Conservation (phyloP, 2,113 vertebrate species). For the Microcebus ravelobensis region DNA sequence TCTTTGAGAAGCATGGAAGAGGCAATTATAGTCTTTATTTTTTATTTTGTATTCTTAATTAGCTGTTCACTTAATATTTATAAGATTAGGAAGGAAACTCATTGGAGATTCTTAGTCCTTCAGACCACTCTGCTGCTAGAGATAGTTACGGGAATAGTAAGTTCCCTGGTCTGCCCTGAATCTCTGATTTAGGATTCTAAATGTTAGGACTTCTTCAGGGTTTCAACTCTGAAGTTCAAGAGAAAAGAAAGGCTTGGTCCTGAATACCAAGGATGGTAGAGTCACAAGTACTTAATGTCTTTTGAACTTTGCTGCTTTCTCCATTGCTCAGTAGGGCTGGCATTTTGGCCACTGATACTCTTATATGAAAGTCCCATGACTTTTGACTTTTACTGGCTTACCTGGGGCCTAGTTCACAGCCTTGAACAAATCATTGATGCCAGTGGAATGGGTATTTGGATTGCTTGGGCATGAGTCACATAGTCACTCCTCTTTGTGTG, state of each 20-base stretch:
- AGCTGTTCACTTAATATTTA: not conserved
- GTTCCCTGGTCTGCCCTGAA: not conserved
- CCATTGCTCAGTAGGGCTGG: not conserved
- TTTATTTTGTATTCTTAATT: conserved; percentile 5
- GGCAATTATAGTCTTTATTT: not conserved
- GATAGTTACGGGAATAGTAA: not conserved
- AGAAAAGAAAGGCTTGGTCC: not conserved
- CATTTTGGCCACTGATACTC: not conserved
- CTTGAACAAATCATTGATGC: not conserved
- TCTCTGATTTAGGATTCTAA: not conserved
- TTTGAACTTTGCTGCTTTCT: not conserved
- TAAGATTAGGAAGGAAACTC: not conserved
- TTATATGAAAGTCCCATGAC: not conserved
- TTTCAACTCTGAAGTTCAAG: not conserved
- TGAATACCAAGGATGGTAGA: not conserved
- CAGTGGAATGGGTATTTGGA: not conserved
- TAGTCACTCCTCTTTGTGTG: not conserved
- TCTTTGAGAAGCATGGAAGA: not conserved
- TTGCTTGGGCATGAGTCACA: not conserved
- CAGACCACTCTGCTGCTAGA: not conserved
- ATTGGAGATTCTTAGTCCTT: not conserved
- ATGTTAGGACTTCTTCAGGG: not conserved
- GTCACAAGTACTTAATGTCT: not conserved
- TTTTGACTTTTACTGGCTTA: not conserved
- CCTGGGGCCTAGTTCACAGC: not conserved